A percentile compares a stretch with the other conserved stretches of the same genome.
phyloP scores from a whole-genome alignment of 35 echinoderm and acorn worm species.

The Ptychodera flava region DNA sequence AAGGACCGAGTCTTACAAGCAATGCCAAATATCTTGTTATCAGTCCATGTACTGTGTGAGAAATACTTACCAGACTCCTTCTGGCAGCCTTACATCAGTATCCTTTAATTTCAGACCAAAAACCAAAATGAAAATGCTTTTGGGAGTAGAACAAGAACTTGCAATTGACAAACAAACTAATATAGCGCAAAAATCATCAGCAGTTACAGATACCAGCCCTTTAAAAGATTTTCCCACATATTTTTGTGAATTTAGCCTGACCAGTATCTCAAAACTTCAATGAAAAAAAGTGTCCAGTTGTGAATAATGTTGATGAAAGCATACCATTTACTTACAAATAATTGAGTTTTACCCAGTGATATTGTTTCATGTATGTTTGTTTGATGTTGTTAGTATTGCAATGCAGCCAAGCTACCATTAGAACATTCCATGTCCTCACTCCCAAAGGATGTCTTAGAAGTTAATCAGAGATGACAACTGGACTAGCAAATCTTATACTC shows the following conservation, averaged over 20 bases:
- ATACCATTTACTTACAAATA: too few relatives aligned
- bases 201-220: constrained; percentile 7
- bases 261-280: neutral
- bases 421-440: neutral
- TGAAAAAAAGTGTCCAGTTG: neutral
- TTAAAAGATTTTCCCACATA: neutral
- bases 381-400: constrained; percentile 26
- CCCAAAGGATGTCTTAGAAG: neutral
- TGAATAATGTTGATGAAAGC: too few relatives aligned
- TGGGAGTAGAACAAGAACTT: too few relatives aligned
- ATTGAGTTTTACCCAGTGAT: too few relatives aligned
- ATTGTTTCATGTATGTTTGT: neutral
- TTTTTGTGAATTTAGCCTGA: neutral
- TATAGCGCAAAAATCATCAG: too few relatives aligned
- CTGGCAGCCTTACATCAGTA: constrained; percentile 90
- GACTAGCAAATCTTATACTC: too few relatives aligned
- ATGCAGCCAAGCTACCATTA: neutral
- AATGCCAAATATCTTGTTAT: constrained; percentile 79
- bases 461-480: too few relatives aligned
- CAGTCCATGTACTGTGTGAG: constrained; percentile 61
- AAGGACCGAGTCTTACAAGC: constrained; percentile 68
- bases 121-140: too few relatives aligned
- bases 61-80: constrained; percentile 54
- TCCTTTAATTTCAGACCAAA: neutral
- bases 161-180: too few relatives aligned